These are phyloP conservation scores for Lichenostomus cassidix DNA, from an alignment of 2,113 vertebrate genomes.

Conservation along the genomic window DNA sequence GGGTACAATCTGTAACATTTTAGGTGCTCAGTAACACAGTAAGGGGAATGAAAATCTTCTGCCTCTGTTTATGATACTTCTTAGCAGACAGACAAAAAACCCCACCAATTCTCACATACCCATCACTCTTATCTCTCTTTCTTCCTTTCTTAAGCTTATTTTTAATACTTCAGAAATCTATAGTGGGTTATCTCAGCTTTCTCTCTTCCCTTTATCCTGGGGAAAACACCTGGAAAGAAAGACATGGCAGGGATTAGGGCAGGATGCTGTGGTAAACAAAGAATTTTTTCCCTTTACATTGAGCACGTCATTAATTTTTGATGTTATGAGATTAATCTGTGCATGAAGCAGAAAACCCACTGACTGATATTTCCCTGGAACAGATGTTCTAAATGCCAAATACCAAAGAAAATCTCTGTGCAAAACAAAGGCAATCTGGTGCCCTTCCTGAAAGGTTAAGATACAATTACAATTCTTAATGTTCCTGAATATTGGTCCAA, in stretches of 20 bases:
- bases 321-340: background rate
- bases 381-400: slow-evolving; percentile 8
- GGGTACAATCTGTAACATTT: background rate
- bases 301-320: slow-evolving; percentile 17
- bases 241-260: background rate
- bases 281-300: background rate
- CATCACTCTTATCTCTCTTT: background rate
- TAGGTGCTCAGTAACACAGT: background rate
- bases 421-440: background rate
- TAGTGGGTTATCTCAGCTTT: background rate
- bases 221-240: background rate
- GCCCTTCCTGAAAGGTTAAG: background rate
- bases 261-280: background rate
- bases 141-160: background rate
- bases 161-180: background rate
- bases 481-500: background rate
- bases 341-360: slow-evolving; percentile 3
- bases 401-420: background rate
- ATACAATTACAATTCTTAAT: background rate
- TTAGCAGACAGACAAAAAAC: background rate
- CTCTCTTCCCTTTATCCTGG: background rate
- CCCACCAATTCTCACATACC: background rate
- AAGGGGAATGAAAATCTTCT: background rate
- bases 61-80: background rate
- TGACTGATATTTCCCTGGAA: slow-evolving; percentile 18